Evolutionary conservation across 1,140 invertebrate genomes (phyloP), one percentile per base, ranked within the genome.

Genomic region (Bombus soroeensis): DNA sequence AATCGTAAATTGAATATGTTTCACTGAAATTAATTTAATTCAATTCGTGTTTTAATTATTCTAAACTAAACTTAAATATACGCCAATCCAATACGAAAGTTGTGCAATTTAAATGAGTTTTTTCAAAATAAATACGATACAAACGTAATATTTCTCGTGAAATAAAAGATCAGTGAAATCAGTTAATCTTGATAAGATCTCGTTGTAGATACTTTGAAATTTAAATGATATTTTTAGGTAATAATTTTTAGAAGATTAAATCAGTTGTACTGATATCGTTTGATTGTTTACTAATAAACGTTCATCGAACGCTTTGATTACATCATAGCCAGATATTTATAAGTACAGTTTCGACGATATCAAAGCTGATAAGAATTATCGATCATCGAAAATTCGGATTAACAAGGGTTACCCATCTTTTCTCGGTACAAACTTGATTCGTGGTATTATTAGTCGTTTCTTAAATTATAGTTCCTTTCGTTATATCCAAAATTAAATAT

Each of bases 261-360:
- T 62, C 32, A 25, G 22, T 25, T 0, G 18, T 3, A 15, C 2
- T 8, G 32, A 10, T 37, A 34, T 68, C 28, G 3, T 34, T n/a
- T 0, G 37, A 10, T 28, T 84, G 82, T 84, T 84, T 79, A 84
- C 66, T 71, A 84, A 84, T 84, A 83, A 83, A 78, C 37, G 64
- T 57, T 28, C 43, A 18, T 10, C n/a, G 43, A 53, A 39, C 3
- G 28, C 37, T 25, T 28, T 8, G 25, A 39, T 84, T 84, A 84
- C 25, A 84, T 84, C 64, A 72, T n/a, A 57, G 6, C 3, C 28
- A 3, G 8, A 41, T 71, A 79, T 78, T 68, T 71, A 43, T 59
- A 62, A 10, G n/a, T 22, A 28, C 22, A 37, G 5, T 68, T 32
- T 13, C 12, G 28, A 32, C 37, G 39, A n/a, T 83, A 83, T 76